A percentile compares a stretch with the other conserved stretches of the same genome.
Evolutionary conservation across 2,797 vertebrate genomes (phyloP).

Genomic region (Crax fasciolata): DNA sequence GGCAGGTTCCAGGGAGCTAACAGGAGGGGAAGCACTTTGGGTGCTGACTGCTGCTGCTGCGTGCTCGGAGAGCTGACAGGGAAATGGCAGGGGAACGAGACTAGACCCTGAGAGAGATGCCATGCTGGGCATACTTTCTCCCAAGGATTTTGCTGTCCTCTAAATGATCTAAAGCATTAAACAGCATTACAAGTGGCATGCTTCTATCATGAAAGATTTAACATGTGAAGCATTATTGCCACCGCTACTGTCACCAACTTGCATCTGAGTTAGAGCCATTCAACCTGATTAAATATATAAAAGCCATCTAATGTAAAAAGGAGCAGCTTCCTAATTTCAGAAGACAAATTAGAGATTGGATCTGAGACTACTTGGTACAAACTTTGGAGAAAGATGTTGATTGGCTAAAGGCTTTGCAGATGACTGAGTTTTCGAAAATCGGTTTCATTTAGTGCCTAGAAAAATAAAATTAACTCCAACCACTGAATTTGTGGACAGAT

Average conservation of each 20-base stretch:
- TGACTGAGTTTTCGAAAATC: background rate
- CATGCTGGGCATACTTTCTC: background rate
- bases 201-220: background rate
- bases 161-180: background rate
- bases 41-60: background rate
- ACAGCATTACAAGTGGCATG: background rate
- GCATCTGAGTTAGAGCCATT: background rate
- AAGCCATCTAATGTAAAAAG: background rate
- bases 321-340: background rate
- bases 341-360: background rate
- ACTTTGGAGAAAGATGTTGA: background rate
- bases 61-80: background rate
- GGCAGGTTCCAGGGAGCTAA: rapidly evolving
- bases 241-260: background rate
- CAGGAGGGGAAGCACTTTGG: background rate
- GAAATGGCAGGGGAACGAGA: background rate
- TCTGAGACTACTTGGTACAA: background rate
- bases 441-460: background rate
- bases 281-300: background rate
- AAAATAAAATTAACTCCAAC: background rate
- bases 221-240: background rate
- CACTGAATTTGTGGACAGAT: background rate
- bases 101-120: background rate
- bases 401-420: background rate
- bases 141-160: background rate